phyloP scores from a whole-genome alignment of 2,113 vertebrate genomes.

The Rhinolophus sinicus region DNA sequence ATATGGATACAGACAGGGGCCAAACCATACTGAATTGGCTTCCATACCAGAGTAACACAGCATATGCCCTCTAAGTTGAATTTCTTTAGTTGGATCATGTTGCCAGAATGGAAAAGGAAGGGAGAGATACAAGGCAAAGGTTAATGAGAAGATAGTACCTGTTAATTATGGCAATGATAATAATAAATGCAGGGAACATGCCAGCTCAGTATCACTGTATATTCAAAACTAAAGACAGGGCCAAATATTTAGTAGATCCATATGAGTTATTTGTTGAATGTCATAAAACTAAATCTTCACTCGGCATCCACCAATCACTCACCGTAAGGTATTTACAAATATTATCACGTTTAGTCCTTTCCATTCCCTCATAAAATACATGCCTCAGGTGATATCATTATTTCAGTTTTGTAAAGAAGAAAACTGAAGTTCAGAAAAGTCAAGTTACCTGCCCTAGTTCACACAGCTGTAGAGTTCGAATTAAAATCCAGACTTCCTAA shows the following conservation, averaged over 20 bases:
- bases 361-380: background rate
- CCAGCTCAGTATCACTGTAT: background rate
- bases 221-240: background rate
- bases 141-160: background rate
- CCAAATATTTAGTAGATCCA: background rate
- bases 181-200: background rate
- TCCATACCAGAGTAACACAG: background rate
- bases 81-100: background rate
- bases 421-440: background rate
- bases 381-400: background rate
- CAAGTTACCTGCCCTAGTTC: background rate
- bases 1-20: background rate
- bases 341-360: background rate
- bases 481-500: background rate
- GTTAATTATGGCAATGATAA: background rate
- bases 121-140: background rate
- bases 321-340: background rate
- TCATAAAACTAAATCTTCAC: background rate
- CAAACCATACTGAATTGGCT: background rate
- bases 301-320: background rate
- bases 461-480: background rate
- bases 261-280: background rate
- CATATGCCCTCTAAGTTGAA: background rate
- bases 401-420: background rate
- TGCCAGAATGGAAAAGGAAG: background rate